Evolutionary conservation across 1,140 invertebrate species (phyloP).

Genomic region (Drosophila ironensis): DNA sequence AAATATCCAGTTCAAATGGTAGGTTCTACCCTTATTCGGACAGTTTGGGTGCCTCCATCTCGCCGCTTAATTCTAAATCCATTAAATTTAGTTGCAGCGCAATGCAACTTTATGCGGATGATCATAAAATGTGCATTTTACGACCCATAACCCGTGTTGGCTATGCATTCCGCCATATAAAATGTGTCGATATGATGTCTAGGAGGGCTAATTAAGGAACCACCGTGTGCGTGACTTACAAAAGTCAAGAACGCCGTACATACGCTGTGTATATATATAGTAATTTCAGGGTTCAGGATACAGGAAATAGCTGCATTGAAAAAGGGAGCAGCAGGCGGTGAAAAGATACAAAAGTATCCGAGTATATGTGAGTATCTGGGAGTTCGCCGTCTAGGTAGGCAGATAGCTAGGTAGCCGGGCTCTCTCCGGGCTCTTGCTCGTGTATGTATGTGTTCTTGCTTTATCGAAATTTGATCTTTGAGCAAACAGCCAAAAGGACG

Average conservation of each 20-base stretch:
- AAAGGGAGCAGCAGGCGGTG: not conserved
- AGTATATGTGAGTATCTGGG: slow-evolving; percentile 19
- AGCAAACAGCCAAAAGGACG: slow-evolving; percentile 69
- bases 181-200: not conserved
- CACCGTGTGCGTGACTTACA: slow-evolving; percentile 54
- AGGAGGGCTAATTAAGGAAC: slow-evolving; percentile 49
- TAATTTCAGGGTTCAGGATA: slow-evolving; percentile 55
- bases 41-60: not conserved
- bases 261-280: not conserved
- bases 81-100: slow-evolving; percentile 15
- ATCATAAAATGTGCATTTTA: slow-evolving; percentile 35
- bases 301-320: slow-evolving; percentile 31
- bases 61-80: not conserved
- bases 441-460: too few species aligned
- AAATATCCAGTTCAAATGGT: too few species aligned
- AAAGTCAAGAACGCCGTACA: slow-evolving; percentile 52
- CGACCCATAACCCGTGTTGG: slow-evolving; percentile 20
- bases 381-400: slow-evolving; percentile 38
- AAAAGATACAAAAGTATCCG: slow-evolving; percentile 39
- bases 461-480: slow-evolving; percentile 71
- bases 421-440: not conserved
- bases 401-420: not conserved
- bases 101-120: slow-evolving; percentile 22
- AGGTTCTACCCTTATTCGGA: not conserved
- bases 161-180: not conserved